These are phyloP conservation scores for Leptinotarsa lineolata DNA, from an alignment of 1,140 invertebrate genomes.

Conservation along the genomic window DNA sequence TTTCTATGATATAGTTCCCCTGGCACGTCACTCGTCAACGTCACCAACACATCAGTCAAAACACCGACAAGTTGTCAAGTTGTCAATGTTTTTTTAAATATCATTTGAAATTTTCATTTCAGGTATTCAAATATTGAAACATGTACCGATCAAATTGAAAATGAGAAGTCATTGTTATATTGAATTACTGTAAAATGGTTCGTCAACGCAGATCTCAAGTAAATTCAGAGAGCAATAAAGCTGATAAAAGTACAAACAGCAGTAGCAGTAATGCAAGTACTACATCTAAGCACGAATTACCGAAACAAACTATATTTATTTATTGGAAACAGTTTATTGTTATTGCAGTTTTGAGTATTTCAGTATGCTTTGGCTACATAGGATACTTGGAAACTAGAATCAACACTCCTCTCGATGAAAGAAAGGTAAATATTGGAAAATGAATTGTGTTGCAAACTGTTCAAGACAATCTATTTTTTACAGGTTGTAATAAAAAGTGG, in stretches of 20 bases:
- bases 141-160: too few relatives aligned
- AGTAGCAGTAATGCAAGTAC: conserved; percentile 57
- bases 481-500: conserved; percentile 72
- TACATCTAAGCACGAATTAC: conserved; percentile 48
- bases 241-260: conserved; percentile 46
- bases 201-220: conserved; percentile 34
- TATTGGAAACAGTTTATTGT: conserved; percentile 61
- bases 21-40: too few relatives aligned
- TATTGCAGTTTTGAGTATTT: conserved; percentile 63
- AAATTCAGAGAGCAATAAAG: conserved; percentile 33
- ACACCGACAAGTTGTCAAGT: too few relatives aligned
- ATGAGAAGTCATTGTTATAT: too few relatives aligned
- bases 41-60: too few relatives aligned
- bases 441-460: not conserved
- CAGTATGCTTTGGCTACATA: conserved; percentile 75
- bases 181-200: conserved; percentile 24
- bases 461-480: conserved; percentile 15
- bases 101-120: too few relatives aligned
- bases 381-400: conserved; percentile 87
- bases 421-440: conserved; percentile 65
- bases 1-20: too few relatives aligned
- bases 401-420: conserved; percentile 80
- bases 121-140: too few relatives aligned
- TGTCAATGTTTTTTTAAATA: too few relatives aligned
- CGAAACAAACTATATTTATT: conserved; percentile 49